Evolutionary conservation across 2,113 vertebrate genomes (phyloP), one percentile per base, ranked within the genome.

Genomic region (Arizona elegans): DNA sequence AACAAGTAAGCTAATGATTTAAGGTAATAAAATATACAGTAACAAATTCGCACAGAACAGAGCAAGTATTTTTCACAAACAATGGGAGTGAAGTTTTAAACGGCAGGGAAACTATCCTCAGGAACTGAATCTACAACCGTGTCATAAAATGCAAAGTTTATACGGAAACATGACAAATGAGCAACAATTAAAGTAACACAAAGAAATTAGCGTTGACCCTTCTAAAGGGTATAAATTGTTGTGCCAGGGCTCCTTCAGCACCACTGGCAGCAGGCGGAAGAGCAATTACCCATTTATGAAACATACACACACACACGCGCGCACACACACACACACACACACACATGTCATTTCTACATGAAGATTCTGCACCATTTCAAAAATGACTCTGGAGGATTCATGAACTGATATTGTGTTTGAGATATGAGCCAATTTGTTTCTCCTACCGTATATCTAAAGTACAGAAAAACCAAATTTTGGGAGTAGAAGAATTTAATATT

Each of bases 1-100:
- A 92, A 65, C 91, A 92, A 92, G 47, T 54, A 70, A 88, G 91
- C 59, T 92, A 92, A 92, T 92, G 62, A 89, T 53, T 75, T 75
- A 54, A 75, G 23, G 62, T 89, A 81, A 92, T 89, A 92, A 92
- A 92, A 89, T 89, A 92, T 92, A 58, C 53, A 58, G 92, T 81
- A 85, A 81, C 87, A 89, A 75, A 81, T 81, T 89, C 92, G 58
- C 87, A 54, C 15, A 29, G 92, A 43, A 81, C 9, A 29, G 75
- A 50, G 53, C 87, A 92, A 81, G 65, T 85, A 29, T 55, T 89
- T 85, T 29, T 92, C 87, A 56, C 87, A 81, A 89, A 29, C 26
- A 47, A 38, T 58, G 53, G 87, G 56, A 81, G 59, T 29, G 23
- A 88, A 43, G 59, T 92, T 88, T 87, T 75, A 55, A 88, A 88